Evolutionary conservation across 2,797 vertebrate genomes (phyloP).

Genomic region (Anguilla megastoma): DNA sequence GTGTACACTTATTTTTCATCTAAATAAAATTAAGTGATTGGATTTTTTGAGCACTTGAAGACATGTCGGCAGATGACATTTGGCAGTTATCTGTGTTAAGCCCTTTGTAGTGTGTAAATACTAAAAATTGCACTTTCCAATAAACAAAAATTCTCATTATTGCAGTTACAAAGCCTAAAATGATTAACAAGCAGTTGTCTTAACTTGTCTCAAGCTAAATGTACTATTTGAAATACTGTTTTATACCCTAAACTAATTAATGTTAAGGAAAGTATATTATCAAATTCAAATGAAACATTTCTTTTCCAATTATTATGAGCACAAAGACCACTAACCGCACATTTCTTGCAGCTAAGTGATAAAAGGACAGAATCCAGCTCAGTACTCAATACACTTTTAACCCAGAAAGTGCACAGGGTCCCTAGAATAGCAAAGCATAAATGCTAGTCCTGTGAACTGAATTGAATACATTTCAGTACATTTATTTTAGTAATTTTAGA

Average conservation of each 20-base stretch:
- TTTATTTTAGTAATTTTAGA: neutral
- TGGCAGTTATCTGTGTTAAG: neutral
- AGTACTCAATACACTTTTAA: neutral
- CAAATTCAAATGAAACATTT: neutral
- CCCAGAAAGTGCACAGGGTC: neutral
- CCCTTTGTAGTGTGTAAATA: neutral
- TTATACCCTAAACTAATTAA: no score
- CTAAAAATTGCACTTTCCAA: neutral
- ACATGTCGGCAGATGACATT: neutral
- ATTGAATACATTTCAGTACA: neutral
- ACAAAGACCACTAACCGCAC: neutral
- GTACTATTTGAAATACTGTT: no score
- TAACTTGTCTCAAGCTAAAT: no score
- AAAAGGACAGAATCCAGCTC: neutral
- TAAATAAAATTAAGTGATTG: neutral
- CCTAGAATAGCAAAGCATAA: neutral
- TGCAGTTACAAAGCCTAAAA: no score
- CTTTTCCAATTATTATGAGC: neutral
- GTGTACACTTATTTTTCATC: neutral
- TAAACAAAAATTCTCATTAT: no score
- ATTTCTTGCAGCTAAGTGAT: neutral
- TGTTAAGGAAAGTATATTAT: neutral
- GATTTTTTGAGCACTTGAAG: neutral
- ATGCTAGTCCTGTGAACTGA: neutral
- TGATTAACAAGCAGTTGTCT: no score